Base-by-base conservation (phyloP, 2,888 invertebrate genomes). In the Tinea semifulvella region DNA sequence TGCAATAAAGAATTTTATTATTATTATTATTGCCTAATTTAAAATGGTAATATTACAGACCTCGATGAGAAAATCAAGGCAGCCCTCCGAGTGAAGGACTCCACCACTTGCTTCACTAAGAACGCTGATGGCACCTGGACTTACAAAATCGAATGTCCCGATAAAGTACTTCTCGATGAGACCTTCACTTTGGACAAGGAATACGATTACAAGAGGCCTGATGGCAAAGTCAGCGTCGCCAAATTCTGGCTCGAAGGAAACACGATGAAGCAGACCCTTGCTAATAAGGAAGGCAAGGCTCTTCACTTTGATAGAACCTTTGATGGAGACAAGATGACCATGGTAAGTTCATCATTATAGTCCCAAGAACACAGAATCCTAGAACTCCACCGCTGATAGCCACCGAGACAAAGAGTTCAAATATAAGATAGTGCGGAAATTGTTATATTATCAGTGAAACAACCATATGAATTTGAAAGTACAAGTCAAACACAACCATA, bases 201-300 rank as follows among this genome's bases (percentile, higher is more conserved):
- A 42, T n/a, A n/a, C 1, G 50, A 52, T n/a, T 52, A 25, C 44
- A 48, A 17, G 5, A 47, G 45, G n/a, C 52, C 52, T 6, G 50
- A 50, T 22, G 48, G 48, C 11, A 13, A 35, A 4, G 40, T 22
- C 3, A 46, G 42, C 5, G 47, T 48, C 8, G 39, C 45, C 8
- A 36, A 36, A 20, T 48, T 48, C 31, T 40, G 46, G 2, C 20
- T 52, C 8, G 42, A 46, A 13, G 50, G 50, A 13, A 36, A 36
- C n/a, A 27, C 36, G 1, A 17, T 52, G 35, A 50, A 49, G 42
- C 44, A 47, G 1, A 38, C 43, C n/a, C 42, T 52, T 42, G 44
- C 43, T 7, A 43, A 43, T 20, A 43, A 47, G 1, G 42, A 43
- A 10, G 49, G 50, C 20, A 47, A 40, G 7, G 17, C 27, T 2